Evolutionary conservation across 2,888 invertebrate genomes (phyloP), one percentile per base, ranked within the genome.

Genomic region (Acleris sparsana): DNA sequence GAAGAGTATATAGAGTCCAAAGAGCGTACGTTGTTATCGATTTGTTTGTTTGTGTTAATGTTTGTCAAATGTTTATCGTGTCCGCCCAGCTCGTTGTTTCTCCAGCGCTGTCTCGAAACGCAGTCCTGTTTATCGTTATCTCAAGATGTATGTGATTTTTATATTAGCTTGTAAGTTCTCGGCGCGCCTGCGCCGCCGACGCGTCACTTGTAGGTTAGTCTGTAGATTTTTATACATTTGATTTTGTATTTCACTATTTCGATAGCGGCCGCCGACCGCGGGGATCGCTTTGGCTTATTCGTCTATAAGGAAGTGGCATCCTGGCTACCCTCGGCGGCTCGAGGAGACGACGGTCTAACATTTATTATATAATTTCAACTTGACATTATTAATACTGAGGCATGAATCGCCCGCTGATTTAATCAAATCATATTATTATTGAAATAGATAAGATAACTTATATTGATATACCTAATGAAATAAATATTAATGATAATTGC

Each of bases 111-210:
- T 87, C 90, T 88, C 88, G 82, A 72, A 60, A 80, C 43, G 57
- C 79, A 83, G 82, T 83, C 85, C 87, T 88, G 88, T 86, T 85
- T 88, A 88, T 87, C 85, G 74, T 88, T 86, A 89, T 90, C 86
- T 89, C 89, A 87, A 90, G 84, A 86, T 89, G 83, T 86, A 87
- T 87, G 91, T 91, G 91, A 90, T 91, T 89, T 87, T 85, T 55
- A 84, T 82, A 81, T 76, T 90, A 89, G 87, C 72, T 71, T 69
- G 73, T 88, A 91, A 90, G 89, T 80, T 75, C 75, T 60, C 77
- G 70, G 75, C 68, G 72, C 72, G 72, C 77, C 68, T 63, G 70
- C 70, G 65, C 66, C 73, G 77, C 53, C 29, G 18, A 55, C 43
- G 79, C 69, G 71, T 69, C 72, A 75, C 69, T 72, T 63, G 60